These are phyloP conservation scores for Oreohelix idahoensis DNA, from an alignment of 1,140 invertebrate species.

Conservation along the genomic window DNA sequence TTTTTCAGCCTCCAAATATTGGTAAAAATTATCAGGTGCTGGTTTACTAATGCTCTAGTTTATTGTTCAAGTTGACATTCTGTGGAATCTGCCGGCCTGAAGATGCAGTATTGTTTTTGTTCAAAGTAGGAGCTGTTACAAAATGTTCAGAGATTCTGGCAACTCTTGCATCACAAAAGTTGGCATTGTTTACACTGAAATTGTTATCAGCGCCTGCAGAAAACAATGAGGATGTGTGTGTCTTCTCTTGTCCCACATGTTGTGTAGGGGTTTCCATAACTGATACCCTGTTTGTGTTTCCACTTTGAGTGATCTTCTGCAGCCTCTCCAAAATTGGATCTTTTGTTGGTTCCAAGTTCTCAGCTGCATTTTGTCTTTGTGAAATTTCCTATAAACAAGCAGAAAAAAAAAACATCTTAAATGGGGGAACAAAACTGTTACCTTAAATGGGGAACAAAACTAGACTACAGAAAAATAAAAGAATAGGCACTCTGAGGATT, in stretches of 20 bases:
- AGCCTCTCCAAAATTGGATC: not conserved
- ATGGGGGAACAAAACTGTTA: too few species aligned
- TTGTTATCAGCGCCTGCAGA: not conserved
- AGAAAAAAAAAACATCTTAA: too few species aligned
- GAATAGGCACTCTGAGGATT: too few species aligned
- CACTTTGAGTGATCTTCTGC: not conserved
- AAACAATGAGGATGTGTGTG: not conserved
- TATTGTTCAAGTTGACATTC: not conserved
- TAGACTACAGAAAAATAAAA: too few species aligned
- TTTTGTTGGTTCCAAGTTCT: not conserved
- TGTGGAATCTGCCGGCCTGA: not conserved
- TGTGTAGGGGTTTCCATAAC: not conserved
- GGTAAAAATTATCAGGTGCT: not conserved
- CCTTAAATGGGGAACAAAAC: too few species aligned
- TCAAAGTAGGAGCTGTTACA: not conserved
- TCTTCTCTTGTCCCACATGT: not conserved
- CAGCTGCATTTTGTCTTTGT: not conserved
- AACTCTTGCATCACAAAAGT: not conserved
- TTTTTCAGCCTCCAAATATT: constrained; percentile 28
- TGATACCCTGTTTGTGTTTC: not conserved
- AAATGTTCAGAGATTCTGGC: not conserved
- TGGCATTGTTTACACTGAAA: not conserved
- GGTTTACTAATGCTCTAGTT: not conserved
- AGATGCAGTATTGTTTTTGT: constrained; percentile 22
- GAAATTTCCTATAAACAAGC: not conserved